Conservation (phyloP, 2,113 vertebrate species). For the Theristicus caerulescens region DNA sequence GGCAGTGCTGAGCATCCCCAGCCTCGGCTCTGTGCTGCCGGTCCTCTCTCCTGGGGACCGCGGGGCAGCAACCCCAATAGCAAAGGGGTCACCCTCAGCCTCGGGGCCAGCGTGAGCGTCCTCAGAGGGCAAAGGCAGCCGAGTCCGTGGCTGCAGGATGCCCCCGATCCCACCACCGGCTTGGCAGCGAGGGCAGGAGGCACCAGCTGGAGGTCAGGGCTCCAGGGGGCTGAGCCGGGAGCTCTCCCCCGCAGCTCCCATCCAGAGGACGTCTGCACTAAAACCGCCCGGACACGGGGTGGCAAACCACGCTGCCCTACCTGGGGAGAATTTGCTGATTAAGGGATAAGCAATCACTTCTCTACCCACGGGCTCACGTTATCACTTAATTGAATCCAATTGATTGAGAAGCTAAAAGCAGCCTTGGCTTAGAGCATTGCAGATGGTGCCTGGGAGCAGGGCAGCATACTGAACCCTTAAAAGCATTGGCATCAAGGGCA, state of each 20-base stretch:
- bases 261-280: neutral
- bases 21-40: neutral
- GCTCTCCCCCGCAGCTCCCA: neutral
- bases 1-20: neutral
- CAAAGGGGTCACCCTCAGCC: neutral
- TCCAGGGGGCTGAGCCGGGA: neutral
- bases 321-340: neutral
- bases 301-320: neutral
- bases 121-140: neutral
- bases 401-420: conserved; percentile 39
- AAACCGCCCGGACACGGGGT: neutral
- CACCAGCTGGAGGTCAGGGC: neutral
- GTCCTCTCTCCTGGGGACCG: rapidly evolving
- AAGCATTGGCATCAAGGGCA: conserved; percentile 37
- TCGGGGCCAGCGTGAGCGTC: rapidly evolving
- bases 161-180: rapidly evolving
- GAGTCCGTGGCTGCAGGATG: neutral
- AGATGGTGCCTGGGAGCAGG: neutral
- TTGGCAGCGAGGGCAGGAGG: neutral
- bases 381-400: neutral
- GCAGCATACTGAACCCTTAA: neutral
- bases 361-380: neutral
- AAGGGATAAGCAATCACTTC: neutral
- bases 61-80: neutral
- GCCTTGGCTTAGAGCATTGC: neutral